Evolutionary conservation across 2,888 invertebrate species (phyloP).

Genomic region (Platycheirus albimanus): DNA sequence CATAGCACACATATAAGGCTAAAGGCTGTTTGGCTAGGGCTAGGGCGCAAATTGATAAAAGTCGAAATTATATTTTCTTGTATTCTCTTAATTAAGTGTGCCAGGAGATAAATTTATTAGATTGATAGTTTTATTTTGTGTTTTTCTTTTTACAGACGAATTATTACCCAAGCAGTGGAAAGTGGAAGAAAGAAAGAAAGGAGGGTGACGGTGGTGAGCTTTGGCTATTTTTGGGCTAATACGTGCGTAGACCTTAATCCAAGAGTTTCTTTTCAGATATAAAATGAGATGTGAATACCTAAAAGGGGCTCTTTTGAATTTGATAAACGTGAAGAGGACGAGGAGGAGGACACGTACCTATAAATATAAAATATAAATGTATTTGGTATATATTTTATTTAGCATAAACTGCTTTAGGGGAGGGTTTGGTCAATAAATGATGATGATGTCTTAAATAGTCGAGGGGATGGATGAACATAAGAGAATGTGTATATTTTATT

Average conservation of each 20-base stretch:
- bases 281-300: slow-evolving; percentile 15
- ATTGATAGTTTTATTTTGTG: slow-evolving; percentile 29
- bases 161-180: not conserved
- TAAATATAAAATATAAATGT: slow-evolving; percentile 15
- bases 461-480: slow-evolving; percentile 5
- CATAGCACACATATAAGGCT: too few relatives aligned
- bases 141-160: slow-evolving; percentile 22
- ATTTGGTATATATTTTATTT: slow-evolving; percentile 4
- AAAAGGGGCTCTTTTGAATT: slow-evolving; percentile 6
- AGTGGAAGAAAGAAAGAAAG: not conserved
- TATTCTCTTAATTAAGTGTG: slow-evolving; percentile 60
- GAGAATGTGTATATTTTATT: slow-evolving; percentile 7
- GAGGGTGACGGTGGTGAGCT: not conserved
- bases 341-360: not conserved
- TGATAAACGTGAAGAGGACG: slow-evolving; percentile 1
- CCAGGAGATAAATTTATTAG: slow-evolving; percentile 51
- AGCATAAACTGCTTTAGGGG: slow-evolving; percentile 5
- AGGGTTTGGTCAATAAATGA: slow-evolving; percentile 24
- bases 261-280: not conserved
- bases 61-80: slow-evolving; percentile 39
- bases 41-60: slow-evolving; percentile 35
- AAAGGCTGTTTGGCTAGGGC: too few relatives aligned
- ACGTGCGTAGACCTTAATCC: slow-evolving; percentile 28
- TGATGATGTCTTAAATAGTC: slow-evolving; percentile 3
- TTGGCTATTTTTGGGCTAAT: slow-evolving; percentile 24